Evolutionary conservation across 2,888 invertebrate genomes (phyloP).

Genomic region (Cremastinae sp.): DNA sequence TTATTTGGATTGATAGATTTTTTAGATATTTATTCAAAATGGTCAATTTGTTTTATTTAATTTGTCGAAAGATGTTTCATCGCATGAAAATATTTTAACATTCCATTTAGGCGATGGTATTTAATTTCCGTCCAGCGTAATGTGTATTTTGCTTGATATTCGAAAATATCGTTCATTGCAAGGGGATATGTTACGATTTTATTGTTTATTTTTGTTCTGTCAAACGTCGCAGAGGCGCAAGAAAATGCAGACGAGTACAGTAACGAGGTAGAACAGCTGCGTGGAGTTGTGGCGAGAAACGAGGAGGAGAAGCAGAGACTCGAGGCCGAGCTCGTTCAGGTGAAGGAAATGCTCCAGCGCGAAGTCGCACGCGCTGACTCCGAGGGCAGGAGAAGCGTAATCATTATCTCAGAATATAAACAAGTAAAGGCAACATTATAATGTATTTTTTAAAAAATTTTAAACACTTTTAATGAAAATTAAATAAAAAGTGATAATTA

Average conservation of each 20-base stretch:
- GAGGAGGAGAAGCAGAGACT: constrained; percentile 88
- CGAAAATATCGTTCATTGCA: background rate
- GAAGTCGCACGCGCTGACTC: constrained; percentile 88
- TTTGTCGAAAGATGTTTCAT: too few relatives aligned
- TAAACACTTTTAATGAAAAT: too few relatives aligned
- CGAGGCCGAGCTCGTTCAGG: constrained; percentile 85
- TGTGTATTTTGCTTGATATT: too few relatives aligned
- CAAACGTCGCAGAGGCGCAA: constrained; percentile 81
- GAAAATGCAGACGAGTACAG: constrained; percentile 83
- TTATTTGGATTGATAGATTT: too few relatives aligned
- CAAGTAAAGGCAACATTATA: constrained; percentile 81
- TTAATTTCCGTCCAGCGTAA: too few relatives aligned
- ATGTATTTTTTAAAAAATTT: too few relatives aligned
- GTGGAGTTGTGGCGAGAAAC: constrained; percentile 83
- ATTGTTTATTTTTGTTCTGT: constrained; percentile 9
- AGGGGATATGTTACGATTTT: constrained; percentile 11
- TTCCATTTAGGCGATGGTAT: too few relatives aligned
- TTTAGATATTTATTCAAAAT: too few relatives aligned
- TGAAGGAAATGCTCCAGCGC: constrained; percentile 88
- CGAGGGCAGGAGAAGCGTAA: constrained; percentile 87
- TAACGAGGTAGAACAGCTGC: constrained; percentile 83
- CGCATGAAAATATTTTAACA: too few relatives aligned
- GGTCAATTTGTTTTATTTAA: too few relatives aligned
- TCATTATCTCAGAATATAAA: constrained; percentile 95
- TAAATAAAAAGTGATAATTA: too few relatives aligned